Percentiles rank a stretch among this genome's conserved stretches.
Evolutionary conservation across 2,113 vertebrate genomes (phyloP).

Genomic region (Leptobrachium ailaonicum): DNA sequence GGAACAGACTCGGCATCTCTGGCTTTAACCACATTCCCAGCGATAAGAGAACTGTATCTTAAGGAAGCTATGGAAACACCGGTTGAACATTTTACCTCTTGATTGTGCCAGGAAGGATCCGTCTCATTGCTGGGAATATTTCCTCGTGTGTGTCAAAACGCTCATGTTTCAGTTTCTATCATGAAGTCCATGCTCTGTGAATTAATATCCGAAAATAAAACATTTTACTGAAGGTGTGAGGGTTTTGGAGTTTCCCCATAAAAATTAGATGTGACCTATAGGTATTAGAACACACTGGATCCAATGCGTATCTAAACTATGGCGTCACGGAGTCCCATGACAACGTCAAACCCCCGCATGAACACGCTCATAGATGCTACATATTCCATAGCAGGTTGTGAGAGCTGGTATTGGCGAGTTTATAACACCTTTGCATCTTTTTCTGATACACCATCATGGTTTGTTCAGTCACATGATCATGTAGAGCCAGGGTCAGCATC

Average conservation of each 20-base stretch:
- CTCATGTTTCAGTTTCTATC: neutral
- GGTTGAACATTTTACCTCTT: neutral
- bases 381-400: too few species aligned
- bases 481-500: too few species aligned
- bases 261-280: too few species aligned
- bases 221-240: neutral
- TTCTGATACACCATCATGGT: too few species aligned
- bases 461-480: too few species aligned
- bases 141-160: neutral
- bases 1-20: neutral
- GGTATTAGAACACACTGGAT: too few species aligned
- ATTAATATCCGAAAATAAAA: neutral
- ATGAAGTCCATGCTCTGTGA: neutral
- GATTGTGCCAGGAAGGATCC: neutral
- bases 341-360: too few species aligned
- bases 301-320: too few species aligned
- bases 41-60: neutral
- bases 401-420: too few species aligned
- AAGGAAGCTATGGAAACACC: neutral
- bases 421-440: too few species aligned
- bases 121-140: neutral
- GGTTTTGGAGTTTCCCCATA: neutral
- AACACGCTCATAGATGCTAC: too few species aligned
- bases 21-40: neutral
- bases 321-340: too few species aligned